These are phyloP conservation scores for Cynaeus angustus DNA, from an alignment of 2,888 invertebrate genomes.

Conservation along the genomic window DNA sequence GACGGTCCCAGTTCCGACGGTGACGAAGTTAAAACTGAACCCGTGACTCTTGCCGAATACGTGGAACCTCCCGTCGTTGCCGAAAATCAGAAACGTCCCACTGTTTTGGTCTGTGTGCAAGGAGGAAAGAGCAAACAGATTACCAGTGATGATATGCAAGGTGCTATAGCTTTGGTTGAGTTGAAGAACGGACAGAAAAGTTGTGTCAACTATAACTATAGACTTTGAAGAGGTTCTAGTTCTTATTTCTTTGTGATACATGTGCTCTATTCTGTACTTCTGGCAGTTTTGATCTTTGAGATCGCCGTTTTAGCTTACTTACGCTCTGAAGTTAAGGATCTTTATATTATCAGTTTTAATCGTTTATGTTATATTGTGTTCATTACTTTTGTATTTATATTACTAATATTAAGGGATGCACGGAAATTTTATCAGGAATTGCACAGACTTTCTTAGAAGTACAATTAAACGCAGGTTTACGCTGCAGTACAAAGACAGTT, in stretches of 20 bases:
- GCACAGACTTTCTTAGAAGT: slow-evolving; percentile 19
- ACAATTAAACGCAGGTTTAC: slow-evolving; percentile 20
- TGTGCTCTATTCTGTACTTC: slow-evolving; percentile 17
- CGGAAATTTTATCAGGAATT: slow-evolving; percentile 18
- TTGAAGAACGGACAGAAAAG: slow-evolving; percentile 69
- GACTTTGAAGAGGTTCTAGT: slow-evolving; percentile 48
- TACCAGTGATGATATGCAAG: slow-evolving; percentile 73
- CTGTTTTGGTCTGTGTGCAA: slow-evolving; percentile 73
- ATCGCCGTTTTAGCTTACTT: slow-evolving; percentile 16
- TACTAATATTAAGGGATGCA: slow-evolving; percentile 33
- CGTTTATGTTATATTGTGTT: slow-evolving; percentile 29
- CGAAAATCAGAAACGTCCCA: slow-evolving; percentile 73
- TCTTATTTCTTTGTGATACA: slow-evolving; percentile 39
- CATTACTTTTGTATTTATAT: slow-evolving; percentile 19
- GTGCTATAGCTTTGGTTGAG: slow-evolving; percentile 78
- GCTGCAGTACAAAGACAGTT: slow-evolving; percentile 37
- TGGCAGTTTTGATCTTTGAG: slow-evolving; percentile 21
- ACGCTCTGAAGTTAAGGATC: slow-evolving; percentile 45
- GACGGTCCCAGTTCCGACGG: slow-evolving; percentile 51
- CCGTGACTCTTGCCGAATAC: slow-evolving; percentile 42
- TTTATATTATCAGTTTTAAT: slow-evolving; percentile 12
- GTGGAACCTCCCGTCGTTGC: slow-evolving; percentile 30
- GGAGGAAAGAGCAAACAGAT: slow-evolving; percentile 69
- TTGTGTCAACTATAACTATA: slow-evolving; percentile 61
- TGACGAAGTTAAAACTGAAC: slow-evolving; percentile 47